Evolutionary conservation across 2,113 vertebrate genomes (phyloP), one percentile per base, ranked within the genome.

Genomic region (Odocoileus virginianus): DNA sequence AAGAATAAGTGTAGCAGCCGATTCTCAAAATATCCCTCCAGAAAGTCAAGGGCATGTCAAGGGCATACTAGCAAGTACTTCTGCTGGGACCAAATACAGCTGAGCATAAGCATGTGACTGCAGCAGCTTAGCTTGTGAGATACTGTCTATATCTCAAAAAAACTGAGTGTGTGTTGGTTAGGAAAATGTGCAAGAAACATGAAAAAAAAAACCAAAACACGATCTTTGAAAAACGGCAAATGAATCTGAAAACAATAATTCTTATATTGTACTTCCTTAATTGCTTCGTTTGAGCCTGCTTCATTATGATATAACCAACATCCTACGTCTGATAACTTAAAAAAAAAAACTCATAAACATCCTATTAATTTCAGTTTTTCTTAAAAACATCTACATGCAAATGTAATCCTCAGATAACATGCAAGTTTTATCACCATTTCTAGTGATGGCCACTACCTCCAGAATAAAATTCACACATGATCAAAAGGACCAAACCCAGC

Each of bases 401-500:
- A 83, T n/a, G 14, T n/a, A 50, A 60, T 33, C 36, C 6, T 50
- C 33, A 16, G 36, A 76, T 76, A 43, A 45, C 47, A 40, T 33
- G 10, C 64, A 89, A 57, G 82, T n/a, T 6, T 43, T 50, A 60
- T 27, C 36, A 19, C 57, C 28, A 16, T n/a, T n/a, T 27, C n/a
- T 28, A 21, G 16, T 1, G 25, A 60, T 1, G 40, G 33, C 6
- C 40, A 17, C 78, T 17, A 25, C 1, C 28, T 45, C 7, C 30
- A 79, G 76, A 50, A 30, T 25, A 45, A 76, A 67, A 54, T 21
- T n/a, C n/a, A 47, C 2, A 13, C 36, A 4, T 1, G 4, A 8
- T 11, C 2, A 0, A 88, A 58, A 45, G 36, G 17, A 2, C 1
- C 0, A 0, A 30, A 11, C 1, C 25, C 17, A 67, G 30, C 0